Evolutionary conservation across 1,140 invertebrate genomes (phyloP).

Genomic region (Cotesia glomerata): DNA sequence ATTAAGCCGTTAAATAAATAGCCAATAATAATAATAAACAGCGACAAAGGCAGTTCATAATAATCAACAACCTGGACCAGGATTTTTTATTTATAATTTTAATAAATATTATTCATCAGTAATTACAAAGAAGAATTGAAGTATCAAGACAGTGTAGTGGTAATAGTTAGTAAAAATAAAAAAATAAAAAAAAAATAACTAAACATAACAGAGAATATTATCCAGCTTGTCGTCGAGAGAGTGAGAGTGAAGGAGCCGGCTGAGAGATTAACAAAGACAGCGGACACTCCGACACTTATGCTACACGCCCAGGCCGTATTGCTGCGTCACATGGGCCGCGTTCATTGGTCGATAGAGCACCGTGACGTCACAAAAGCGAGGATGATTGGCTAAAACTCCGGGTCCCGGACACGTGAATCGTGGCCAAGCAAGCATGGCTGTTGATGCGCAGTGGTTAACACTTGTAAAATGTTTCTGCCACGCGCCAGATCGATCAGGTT

Average conservation of each 20-base stretch:
- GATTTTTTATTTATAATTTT: no score
- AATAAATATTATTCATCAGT: no score
- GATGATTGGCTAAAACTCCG: slow-evolving; percentile 51
- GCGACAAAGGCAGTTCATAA: no score
- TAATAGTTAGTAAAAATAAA: not conserved
- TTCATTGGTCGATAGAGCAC: slow-evolving; percentile 62
- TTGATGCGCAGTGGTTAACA: slow-evolving; percentile 63
- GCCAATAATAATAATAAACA: no score
- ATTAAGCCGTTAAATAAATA: no score
- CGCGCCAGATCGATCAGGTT: slow-evolving; percentile 62
- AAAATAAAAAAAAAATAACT: not conserved
- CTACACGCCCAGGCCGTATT: slow-evolving; percentile 38
- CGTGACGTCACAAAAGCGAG: slow-evolving; percentile 55
- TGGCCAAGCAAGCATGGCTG: slow-evolving; percentile 61
- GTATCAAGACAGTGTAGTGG: not conserved
- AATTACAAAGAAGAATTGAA: no score
- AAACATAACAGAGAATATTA: not conserved
- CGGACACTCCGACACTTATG: slow-evolving; percentile 22
- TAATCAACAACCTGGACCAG: no score
- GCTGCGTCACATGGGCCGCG: slow-evolving; percentile 62
- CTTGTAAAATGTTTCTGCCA: slow-evolving; percentile 61
- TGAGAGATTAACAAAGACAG: not conserved
- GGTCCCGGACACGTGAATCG: slow-evolving; percentile 63
- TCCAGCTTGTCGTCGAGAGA: not conserved
- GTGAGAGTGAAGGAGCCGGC: not conserved